phyloP scores from a whole-genome alignment of 2,113 vertebrate species.

The Anguilla japonica region DNA sequence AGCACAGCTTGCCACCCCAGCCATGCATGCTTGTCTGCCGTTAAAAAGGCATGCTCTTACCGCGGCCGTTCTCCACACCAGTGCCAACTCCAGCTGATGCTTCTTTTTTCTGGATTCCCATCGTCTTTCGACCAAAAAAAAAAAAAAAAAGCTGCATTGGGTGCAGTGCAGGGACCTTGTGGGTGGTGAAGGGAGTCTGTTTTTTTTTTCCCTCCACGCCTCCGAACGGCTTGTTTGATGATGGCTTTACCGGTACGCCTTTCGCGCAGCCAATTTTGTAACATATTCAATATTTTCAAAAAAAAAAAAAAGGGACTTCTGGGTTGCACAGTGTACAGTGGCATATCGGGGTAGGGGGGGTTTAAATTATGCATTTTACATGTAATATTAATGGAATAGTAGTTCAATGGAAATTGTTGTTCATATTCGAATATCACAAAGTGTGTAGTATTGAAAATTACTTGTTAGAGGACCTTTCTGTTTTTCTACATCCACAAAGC shows the following conservation, averaged over 20 bases:
- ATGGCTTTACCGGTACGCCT: constrained; percentile 38
- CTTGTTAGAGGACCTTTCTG: background rate
- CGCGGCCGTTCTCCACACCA: background rate
- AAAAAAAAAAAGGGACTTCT: constrained; percentile 22
- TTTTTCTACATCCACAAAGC: background rate
- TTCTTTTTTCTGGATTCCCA: background rate
- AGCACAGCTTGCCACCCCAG: background rate
- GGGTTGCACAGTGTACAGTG: constrained; percentile 42
- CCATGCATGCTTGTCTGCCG: background rate
- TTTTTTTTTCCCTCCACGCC: background rate
- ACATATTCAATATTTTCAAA: constrained; percentile 36
- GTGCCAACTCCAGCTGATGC: background rate
- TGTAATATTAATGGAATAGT: constrained; percentile 5
- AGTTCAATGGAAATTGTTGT: background rate
- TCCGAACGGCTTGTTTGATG: constrained; percentile 33
- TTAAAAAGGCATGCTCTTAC: background rate
- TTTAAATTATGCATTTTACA: constrained; percentile 3
- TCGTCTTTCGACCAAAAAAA: background rate
- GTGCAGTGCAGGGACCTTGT: background rate
- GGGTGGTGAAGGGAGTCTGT: background rate
- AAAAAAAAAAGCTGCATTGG: background rate
- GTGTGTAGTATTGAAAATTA: constrained; percentile 11
- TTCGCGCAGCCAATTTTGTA: constrained; percentile 45
- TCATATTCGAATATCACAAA: background rate
- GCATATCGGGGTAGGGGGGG: constrained; percentile 38